Conservation (phyloP, 2,888 invertebrate genomes). For the Cepaea hortensis region DNA sequence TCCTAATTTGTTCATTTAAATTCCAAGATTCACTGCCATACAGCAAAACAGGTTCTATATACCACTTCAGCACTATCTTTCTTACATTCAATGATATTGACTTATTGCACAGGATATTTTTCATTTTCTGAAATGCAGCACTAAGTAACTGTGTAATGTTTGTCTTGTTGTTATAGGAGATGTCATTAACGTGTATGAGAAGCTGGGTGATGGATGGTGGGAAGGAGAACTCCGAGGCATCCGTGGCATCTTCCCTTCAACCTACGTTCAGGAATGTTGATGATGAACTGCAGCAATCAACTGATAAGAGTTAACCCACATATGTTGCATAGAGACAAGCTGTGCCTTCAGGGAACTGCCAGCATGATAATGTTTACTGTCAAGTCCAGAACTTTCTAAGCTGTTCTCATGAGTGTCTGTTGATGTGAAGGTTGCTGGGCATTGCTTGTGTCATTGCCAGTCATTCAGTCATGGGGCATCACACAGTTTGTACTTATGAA, state of each 20-base stretch:
- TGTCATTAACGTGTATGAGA: constrained; percentile 89
- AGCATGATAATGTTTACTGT: not conserved
- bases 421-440: no score
- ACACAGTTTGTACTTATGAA: no score
- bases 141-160: not conserved
- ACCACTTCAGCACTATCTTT: no score
- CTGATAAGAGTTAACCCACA: not conserved
- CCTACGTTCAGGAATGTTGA: constrained; percentile 85
- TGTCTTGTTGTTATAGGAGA: constrained; percentile 81
- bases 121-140: not conserved
- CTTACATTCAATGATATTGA: no score
- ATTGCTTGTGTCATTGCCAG: no score
- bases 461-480: no score
- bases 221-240: constrained; percentile 89
- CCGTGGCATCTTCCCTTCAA: constrained; percentile 94
- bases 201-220: constrained; percentile 97
- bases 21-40: no score
- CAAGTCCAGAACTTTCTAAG: not conserved
- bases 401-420: no score
- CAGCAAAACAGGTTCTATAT: no score
- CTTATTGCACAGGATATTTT: no score
- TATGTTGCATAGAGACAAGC: not conserved
- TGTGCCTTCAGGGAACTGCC: not conserved
- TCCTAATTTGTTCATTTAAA: no score
- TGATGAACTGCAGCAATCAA: not conserved